Evolutionary conservation across 1,140 invertebrate genomes (phyloP).

Genomic region (Caenorhabditis tropicalis): DNA sequence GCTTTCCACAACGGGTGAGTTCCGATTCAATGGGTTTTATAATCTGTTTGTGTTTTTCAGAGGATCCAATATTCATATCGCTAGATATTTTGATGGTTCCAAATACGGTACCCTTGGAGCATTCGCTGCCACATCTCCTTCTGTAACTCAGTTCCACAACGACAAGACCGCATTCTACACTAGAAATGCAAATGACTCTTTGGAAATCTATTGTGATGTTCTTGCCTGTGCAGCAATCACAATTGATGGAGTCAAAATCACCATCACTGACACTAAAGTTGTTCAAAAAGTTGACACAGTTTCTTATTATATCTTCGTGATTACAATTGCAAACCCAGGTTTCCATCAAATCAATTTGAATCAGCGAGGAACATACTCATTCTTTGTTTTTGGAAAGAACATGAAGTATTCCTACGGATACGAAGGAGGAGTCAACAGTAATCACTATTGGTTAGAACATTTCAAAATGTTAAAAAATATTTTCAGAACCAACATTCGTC

Average conservation of each 20-base stretch:
- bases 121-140: conserved; percentile 1
- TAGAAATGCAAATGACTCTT: conserved; percentile 28
- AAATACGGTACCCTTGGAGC: background rate
- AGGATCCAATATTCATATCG: conserved; percentile 31
- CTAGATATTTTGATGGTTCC: conserved; percentile 15
- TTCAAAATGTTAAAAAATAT: background rate
- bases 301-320: background rate
- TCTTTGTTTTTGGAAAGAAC: conserved; percentile 26
- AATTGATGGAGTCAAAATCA: background rate
- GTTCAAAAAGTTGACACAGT: background rate
- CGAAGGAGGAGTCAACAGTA: background rate
- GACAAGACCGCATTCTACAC: conserved; percentile 33
- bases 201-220: conserved; percentile 32
- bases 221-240: background rate
- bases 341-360: background rate
- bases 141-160: conserved; percentile 1
- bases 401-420: conserved; percentile 24
- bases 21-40: no score
- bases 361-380: background rate
- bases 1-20: conserved; percentile 10
- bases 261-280: background rate
- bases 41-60: background rate
- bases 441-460: background rate
- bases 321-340: background rate
- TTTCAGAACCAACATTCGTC: conserved; percentile 1